Percentiles rank a stretch among this genome's conserved stretches.
These are phyloP conservation scores for Melopsittacus undulatus DNA, from an alignment of 2,797 vertebrate genomes.

Conservation along the genomic window DNA sequence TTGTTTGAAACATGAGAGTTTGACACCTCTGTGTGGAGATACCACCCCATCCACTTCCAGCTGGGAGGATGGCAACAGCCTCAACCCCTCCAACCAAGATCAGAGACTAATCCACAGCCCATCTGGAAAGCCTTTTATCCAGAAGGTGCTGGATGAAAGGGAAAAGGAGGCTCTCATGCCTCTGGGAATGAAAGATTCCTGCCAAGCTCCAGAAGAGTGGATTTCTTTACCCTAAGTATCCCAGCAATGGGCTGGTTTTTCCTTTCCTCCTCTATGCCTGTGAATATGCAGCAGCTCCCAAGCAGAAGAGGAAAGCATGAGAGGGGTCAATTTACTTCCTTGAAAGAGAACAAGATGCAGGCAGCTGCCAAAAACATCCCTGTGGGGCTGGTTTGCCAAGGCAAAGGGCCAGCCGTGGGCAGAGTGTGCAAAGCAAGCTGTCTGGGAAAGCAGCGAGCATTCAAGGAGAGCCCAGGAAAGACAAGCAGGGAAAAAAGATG, in stretches of 20 bases:
- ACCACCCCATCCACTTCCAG: not conserved
- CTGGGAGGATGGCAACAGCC: not conserved
- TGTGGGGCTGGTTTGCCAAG: not conserved
- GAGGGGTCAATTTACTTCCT: not conserved
- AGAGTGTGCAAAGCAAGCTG: not conserved
- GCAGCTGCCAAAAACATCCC: not conserved
- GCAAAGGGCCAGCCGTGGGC: not conserved
- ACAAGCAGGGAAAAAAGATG: not conserved
- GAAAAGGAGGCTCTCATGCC: rapidly evolving
- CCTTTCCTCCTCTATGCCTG: rapidly evolving
- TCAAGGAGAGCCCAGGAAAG: not conserved
- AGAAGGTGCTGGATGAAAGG: not conserved
- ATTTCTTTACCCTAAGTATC: not conserved
- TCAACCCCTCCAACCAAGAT: not conserved
- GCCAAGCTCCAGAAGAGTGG: not conserved
- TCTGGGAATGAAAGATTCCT: not conserved
- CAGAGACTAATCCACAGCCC: not conserved
- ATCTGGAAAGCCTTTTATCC: not conserved
- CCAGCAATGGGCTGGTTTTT: not conserved
- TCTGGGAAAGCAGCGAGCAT: rapidly evolving
- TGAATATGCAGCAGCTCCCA: rapidly evolving
- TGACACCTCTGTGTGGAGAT: not conserved
- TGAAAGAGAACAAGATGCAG: rapidly evolving
- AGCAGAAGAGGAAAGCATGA: not conserved
- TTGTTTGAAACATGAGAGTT: not conserved